Evolutionary conservation across 1,140 invertebrate species (phyloP).

Genomic region (Campoletis sonorensis): DNA sequence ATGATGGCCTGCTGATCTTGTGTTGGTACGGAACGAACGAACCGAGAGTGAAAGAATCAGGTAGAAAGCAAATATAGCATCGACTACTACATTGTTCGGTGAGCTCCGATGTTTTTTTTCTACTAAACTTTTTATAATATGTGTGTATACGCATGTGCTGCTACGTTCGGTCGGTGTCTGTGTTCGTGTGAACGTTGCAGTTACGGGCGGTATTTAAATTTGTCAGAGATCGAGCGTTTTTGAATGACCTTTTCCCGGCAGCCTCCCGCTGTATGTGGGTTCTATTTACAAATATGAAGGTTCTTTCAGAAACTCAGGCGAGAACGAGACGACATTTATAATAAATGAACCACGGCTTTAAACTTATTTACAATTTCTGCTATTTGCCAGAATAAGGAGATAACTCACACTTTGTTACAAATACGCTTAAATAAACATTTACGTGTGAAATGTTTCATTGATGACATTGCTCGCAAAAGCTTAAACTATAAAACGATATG

Average conservation of each 20-base stretch:
- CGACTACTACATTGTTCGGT: conserved; percentile 16
- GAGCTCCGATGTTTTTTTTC: not conserved
- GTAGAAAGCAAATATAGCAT: conserved; percentile 37
- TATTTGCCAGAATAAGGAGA: not conserved
- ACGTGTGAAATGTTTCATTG: not conserved
- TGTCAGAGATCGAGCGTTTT: conserved; percentile 38
- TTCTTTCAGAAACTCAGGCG: not conserved
- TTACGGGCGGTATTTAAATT: conserved; percentile 17
- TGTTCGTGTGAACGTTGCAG: conserved; percentile 27
- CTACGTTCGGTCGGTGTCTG: conserved; percentile 6
- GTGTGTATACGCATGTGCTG: not conserved
- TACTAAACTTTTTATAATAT: not conserved
- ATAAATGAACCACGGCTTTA: not conserved
- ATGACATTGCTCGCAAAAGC: not conserved
- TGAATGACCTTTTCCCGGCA: not conserved
- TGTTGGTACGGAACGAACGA: conserved; percentile 14
- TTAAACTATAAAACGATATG: not conserved
- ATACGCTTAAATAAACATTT: not conserved
- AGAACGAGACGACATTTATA: conserved; percentile 19
- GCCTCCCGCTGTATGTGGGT: not conserved
- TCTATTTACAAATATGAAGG: not conserved
- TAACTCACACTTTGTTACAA: not conserved
- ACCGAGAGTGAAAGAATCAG: conserved; percentile 17
- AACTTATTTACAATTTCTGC: not conserved
- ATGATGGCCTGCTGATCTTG: not conserved